Evolutionary conservation across 2,113 vertebrate species (phyloP), one percentile per base, ranked within the genome.

Genomic region (Zootoca vivipara): DNA sequence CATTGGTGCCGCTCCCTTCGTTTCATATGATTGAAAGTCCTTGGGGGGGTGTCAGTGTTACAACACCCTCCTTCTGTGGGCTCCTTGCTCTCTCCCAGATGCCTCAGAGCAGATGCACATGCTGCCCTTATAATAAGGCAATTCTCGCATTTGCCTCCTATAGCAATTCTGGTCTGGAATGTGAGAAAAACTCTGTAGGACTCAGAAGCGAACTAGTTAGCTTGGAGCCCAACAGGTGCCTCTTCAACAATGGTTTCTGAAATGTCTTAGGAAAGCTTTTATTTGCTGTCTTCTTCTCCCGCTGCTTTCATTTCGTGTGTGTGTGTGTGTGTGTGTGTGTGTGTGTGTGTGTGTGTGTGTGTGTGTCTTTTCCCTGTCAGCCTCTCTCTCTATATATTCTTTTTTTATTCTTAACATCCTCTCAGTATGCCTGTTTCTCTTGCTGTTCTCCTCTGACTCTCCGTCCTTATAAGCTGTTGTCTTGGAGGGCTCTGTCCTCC

Each of bases 401-500:
- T 62, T 70, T 80, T 80, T 82, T 33, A 83, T 83, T 90, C 65
- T 65, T 83, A 75, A 67, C 7, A 85, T 90, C 26, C 2, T 1
- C 87, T 86, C 70, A 0, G 0, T 70, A 58, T 0, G 0, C 28
- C 74, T 86, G 8, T 74, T 80, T 80, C 78, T 28, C 83, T 35
- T 62, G 46, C 0, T 90, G 52, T 90, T 42, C 78, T 0, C 0
- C 35, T 33, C 75, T 86, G 67, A 75, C 52, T 94, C 80, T 65
- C 70, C 42, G 79, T 78, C 82, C 69, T 79, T 40, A 84, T 85
- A 75, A 82, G 70, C 74, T 30, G 33, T 78, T 86, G 84, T 87
- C 79, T 91, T 91, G 65, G 46, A 72, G 40, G 58, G 38, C 85
- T 87, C 74, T 16, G 24, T 72, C 73, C 85, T 92, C 67, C 87